Evolutionary conservation across 2,113 vertebrate genomes (phyloP).

Genomic region (Synodontis membranacea): DNA sequence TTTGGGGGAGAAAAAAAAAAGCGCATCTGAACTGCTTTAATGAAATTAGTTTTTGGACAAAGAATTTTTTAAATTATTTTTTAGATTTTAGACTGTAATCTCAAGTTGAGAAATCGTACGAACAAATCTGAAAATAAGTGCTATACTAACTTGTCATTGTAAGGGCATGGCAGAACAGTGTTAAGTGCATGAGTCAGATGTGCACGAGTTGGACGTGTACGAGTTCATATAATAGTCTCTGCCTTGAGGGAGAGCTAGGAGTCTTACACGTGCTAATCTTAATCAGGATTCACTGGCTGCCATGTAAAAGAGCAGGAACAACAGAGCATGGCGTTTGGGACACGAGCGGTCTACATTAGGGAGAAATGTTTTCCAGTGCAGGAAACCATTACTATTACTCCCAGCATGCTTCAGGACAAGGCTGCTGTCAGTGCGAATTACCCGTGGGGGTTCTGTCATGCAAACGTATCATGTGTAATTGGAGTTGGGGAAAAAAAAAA

Average conservation of each 20-base stretch:
- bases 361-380: constrained; percentile 77
- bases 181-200: constrained; percentile 12
- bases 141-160: not conserved
- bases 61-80: not conserved
- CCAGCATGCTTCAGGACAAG: constrained; percentile 77
- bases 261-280: constrained; percentile 73
- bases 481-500: constrained; percentile 63
- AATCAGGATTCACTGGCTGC: constrained; percentile 75
- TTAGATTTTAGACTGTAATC: not conserved
- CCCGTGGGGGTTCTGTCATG: constrained; percentile 63
- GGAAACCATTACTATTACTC: constrained; percentile 77
- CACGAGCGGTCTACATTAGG: constrained; percentile 75
- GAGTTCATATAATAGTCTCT: constrained; percentile 63
- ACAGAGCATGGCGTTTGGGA: constrained; percentile 63
- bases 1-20: not conserved
- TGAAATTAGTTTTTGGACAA: not conserved
- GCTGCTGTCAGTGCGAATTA: constrained; percentile 83
- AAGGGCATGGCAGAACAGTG: not conserved
- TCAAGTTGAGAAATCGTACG: not conserved
- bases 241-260: constrained; percentile 68
- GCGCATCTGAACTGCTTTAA: not conserved
- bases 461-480: constrained; percentile 80
- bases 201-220: constrained; percentile 20
- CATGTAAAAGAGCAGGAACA: constrained; percentile 74
- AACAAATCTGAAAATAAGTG: not conserved